These are phyloP conservation scores for Epiblema foenella DNA, from an alignment of 2,888 invertebrate genomes.

Conservation along the genomic window DNA sequence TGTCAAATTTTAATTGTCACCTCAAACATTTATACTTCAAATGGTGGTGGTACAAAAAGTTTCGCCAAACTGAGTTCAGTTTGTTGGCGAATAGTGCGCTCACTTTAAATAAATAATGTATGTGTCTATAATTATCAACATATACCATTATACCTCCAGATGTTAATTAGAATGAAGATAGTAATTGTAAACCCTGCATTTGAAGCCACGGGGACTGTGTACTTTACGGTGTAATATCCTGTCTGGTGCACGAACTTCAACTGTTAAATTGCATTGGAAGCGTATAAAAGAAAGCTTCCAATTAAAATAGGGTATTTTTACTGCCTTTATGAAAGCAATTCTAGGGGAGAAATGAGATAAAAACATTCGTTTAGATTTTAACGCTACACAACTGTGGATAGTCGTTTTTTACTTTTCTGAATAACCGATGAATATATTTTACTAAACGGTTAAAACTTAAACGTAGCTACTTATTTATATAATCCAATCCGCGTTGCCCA, in stretches of 20 bases:
- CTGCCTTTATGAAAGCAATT: neutral
- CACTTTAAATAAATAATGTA: no score
- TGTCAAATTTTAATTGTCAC: no score
- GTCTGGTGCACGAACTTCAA: slow-evolving; percentile 6
- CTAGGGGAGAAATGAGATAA: neutral
- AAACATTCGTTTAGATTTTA: neutral
- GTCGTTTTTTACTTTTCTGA: neutral
- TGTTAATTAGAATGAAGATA: slow-evolving; percentile 30
- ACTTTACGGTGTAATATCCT: slow-evolving; percentile 23
- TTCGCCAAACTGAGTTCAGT: no score
- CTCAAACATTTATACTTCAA: no score
- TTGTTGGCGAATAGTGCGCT: no score
- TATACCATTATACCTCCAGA: slow-evolving; percentile 22
- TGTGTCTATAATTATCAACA: no score
- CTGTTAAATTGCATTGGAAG: slow-evolving; percentile 11
- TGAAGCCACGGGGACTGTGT: slow-evolving; percentile 10
- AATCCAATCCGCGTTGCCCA: no score
- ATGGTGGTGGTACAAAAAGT: no score
- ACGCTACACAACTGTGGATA: neutral
- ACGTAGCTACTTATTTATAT: no score
- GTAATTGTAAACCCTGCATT: slow-evolving; percentile 16
- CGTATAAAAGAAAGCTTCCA: slow-evolving; percentile 12
- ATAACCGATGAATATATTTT: neutral
- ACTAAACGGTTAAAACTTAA: no score
- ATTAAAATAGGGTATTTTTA: slow-evolving; percentile 21